Evolutionary conservation across 1,140 invertebrate genomes (phyloP).

Genomic region (Nasonia giraulti): DNA sequence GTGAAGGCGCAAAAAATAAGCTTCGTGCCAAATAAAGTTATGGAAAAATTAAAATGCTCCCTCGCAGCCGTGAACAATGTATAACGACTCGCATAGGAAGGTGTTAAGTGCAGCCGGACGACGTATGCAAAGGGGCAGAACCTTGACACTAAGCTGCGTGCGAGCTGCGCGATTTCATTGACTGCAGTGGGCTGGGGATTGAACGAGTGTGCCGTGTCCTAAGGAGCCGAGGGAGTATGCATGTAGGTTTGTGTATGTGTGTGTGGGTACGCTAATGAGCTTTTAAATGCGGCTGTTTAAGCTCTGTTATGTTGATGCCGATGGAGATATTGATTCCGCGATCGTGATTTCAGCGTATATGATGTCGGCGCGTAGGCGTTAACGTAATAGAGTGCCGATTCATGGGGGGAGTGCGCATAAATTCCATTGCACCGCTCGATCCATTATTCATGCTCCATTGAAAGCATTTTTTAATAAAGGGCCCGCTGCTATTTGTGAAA

Average conservation of each 20-base stretch:
- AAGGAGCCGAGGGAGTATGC: neutral
- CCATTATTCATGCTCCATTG: neutral
- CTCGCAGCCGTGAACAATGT: neutral
- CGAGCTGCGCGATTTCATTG: neutral
- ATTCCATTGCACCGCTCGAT: neutral
- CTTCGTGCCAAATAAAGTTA: too few species aligned
- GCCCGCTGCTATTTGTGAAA: neutral
- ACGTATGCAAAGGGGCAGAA: neutral
- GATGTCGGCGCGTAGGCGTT: too few species aligned
- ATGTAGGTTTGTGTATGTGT: too few species aligned
- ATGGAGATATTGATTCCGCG: neutral
- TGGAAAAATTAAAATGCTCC: slow-evolving; percentile 35
- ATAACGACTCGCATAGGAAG: neutral
- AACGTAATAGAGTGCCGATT: too few species aligned
- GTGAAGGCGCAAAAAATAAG: slow-evolving; percentile 10
- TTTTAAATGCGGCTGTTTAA: neutral
- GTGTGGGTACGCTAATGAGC: neutral
- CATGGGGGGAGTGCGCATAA: too few species aligned
- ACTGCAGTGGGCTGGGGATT: neutral
- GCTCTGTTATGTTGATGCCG: neutral
- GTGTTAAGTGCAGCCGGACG: neutral
- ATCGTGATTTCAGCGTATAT: neutral
- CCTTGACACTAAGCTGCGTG: neutral
- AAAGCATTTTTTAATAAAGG: neutral
- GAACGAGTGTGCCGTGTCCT: neutral